Percentiles rank a stretch among this genome's conserved stretches.
These are phyloP conservation scores for Notamacropus eugenii DNA, from an alignment of 2,797 vertebrate genomes.

Conservation along the genomic window DNA sequence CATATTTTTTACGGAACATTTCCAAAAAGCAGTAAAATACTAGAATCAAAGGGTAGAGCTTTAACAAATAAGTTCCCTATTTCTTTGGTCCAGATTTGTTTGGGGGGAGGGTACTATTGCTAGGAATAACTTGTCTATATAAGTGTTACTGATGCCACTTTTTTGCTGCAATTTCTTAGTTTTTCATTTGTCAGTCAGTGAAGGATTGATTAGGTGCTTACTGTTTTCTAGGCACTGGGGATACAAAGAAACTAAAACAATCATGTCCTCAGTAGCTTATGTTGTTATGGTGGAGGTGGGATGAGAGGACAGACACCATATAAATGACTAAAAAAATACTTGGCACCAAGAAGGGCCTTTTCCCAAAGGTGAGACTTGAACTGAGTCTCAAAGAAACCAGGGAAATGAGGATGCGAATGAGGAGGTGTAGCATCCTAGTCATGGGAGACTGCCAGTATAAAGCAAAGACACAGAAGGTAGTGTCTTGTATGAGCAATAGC, in stretches of 20 bases:
- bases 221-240: neutral
- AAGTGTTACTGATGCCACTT: neutral
- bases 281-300: neutral
- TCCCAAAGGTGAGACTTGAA: neutral
- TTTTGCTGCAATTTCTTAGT: neutral
- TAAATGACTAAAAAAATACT: neutral
- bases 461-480: neutral
- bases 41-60: constrained; percentile 37
- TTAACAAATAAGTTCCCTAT: neutral
- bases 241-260: neutral
- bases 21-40: neutral
- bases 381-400: neutral
- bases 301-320: neutral
- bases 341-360: neutral
- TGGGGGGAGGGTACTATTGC: neutral
- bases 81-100: neutral
- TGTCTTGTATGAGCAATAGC: neutral
- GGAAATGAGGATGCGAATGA: neutral
- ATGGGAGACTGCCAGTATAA: neutral
- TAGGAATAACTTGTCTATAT: neutral
- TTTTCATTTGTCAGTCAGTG: neutral
- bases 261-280: neutral
- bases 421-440: neutral
- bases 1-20: constrained; percentile 1
- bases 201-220: neutral